phyloP scores from a whole-genome alignment of 2,797 vertebrate genomes.

The Vireo griseus region DNA sequence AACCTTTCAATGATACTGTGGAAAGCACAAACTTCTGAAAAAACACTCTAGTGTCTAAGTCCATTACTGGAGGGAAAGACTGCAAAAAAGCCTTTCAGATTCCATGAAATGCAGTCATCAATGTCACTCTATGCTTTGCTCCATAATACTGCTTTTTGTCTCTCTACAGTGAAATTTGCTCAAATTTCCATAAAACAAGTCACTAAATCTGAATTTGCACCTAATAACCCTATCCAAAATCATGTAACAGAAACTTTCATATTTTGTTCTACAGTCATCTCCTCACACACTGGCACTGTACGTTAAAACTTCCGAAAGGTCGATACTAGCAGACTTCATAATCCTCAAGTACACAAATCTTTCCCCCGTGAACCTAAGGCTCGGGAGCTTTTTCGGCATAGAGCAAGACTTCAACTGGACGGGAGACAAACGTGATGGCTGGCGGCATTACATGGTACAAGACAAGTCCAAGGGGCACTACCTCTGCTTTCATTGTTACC shows the following conservation, averaged over 20 bases:
- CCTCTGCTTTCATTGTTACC: not conserved
- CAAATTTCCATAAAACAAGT: not conserved
- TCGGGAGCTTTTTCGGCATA: not conserved
- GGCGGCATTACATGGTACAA: not conserved
- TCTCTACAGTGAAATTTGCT: not conserved
- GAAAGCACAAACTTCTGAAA: not conserved
- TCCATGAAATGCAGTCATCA: not conserved
- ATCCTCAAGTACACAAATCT: not conserved
- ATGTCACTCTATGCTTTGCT: not conserved
- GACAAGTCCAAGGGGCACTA: not conserved
- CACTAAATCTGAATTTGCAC: not conserved
- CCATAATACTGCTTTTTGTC: not conserved
- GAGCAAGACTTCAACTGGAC: not conserved
- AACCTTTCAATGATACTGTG: not conserved
- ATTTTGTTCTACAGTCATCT: not conserved
- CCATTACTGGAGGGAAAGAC: not conserved
- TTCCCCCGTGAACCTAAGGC: not conserved
- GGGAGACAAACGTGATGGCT: not conserved
- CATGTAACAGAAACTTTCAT: not conserved
- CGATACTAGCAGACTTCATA: not conserved
- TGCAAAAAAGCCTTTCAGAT: not conserved
- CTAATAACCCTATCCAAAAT: not conserved
- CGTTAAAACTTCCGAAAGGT: not conserved
- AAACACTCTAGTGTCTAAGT: not conserved
- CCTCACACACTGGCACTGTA: accelerated